Base-by-base conservation (phyloP, 2,797 vertebrate species). In the Peromyscus nudipes region DNA sequence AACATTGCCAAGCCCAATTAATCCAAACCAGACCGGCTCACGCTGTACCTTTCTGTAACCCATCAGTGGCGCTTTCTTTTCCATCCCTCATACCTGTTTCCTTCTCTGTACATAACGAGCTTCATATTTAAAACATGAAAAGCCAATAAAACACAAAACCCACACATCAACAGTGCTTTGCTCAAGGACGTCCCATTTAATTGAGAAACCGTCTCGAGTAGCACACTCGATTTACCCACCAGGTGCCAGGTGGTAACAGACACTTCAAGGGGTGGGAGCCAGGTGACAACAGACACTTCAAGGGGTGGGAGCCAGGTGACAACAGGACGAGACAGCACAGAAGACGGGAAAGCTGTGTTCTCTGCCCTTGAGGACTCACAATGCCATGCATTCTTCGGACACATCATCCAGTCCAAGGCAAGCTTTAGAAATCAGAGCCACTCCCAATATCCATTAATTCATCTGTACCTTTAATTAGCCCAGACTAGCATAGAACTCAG, bases 51-150 rank as follows among this genome's bases (percentile, higher is more conserved):
- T 96, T 95, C 95, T 94, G 88, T 65, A 31, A 87, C 91, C 57
- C 86, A 60, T 97, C 75, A 65, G 34, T 29, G 57, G 76, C 89
- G 40, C 93, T 97, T 96, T 85, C 93, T 96, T 97, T 97, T 95
- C 97, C 94, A 52, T 80, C 91, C 91, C 92, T 94, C 86, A 55
- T 97, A 91, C 97, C 93, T 97, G 84, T 95, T 96, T 96, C 95
- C 76, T 92, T 95, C 96, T 95, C 91, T 92, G 46, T 77, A 37
- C 94, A 29, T 93, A 97, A 97, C 82, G 87, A 96, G 89, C 71
- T 97, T 96, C 93, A 96, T 89, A 91, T 95, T 95, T 97, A 96
- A 98, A 98, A 92, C 77, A 86, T 94, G 93, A 96, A 97, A 98
- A 96, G 55, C 94, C 88, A 96, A 80, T 97, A 97, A 97, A 98